phyloP scores from a whole-genome alignment of 2,113 vertebrate species.

The Hoplias malabaricus region DNA sequence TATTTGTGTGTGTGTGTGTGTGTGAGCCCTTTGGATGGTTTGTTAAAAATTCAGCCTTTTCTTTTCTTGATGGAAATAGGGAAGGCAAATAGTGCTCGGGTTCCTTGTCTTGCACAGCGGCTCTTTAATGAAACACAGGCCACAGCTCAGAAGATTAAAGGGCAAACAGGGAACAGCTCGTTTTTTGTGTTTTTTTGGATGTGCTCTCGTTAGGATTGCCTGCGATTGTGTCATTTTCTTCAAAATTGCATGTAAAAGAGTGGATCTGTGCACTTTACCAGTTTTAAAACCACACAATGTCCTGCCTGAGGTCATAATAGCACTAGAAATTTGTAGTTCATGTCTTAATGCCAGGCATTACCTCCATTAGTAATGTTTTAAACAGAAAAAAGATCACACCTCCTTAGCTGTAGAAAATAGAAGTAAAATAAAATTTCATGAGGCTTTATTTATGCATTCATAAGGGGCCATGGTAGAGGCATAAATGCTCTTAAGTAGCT shows the following conservation, averaged over 20 bases:
- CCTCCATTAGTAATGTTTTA: neutral
- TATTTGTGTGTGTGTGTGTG: conserved; percentile 17
- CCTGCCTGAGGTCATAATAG: neutral
- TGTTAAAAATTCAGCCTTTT: conserved; percentile 57
- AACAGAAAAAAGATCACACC: neutral
- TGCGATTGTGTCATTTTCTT: conserved; percentile 25
- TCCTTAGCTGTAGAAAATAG: no score
- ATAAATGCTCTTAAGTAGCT: no score
- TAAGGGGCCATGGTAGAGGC: no score
- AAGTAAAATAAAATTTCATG: no score
- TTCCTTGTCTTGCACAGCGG: conserved; percentile 31
- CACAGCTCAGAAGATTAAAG: conserved; percentile 61
- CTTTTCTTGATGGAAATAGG: conserved; percentile 47
- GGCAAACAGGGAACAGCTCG: conserved; percentile 11
- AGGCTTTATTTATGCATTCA: no score
- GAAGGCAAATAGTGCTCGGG: conserved; percentile 64
- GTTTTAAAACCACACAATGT: neutral
- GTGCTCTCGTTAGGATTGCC: conserved; percentile 58
- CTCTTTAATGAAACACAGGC: conserved; percentile 61
- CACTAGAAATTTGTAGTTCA: neutral
- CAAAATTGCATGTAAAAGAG: conserved; percentile 24
- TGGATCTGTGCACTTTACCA: neutral
- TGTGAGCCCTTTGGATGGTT: conserved; percentile 58
- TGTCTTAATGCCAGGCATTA: neutral
- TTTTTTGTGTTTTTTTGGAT: no score